These are phyloP conservation scores for Leptobrachium ailaonicum DNA, from an alignment of 2,113 vertebrate species.

Conservation along the genomic window DNA sequence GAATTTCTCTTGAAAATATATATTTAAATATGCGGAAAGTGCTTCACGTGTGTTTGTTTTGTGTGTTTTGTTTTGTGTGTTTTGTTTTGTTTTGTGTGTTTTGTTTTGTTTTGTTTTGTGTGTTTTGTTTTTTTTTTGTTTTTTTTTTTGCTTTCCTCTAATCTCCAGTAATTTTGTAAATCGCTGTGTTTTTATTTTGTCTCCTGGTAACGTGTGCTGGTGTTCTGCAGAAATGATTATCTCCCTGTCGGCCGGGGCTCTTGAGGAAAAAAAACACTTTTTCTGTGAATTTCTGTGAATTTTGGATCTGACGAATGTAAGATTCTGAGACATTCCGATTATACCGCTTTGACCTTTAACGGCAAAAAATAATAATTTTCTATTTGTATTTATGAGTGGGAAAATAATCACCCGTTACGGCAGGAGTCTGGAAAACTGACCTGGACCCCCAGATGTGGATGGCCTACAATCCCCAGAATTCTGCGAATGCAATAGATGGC, in stretches of 20 bases:
- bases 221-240: not conserved
- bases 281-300: not conserved
- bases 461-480: too few relatives aligned
- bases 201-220: not conserved
- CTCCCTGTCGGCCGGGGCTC: not conserved
- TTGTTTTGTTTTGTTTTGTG: not conserved
- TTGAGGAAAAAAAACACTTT: not conserved
- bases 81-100: not conserved
- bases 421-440: too few relatives aligned
- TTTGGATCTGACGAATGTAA: too few relatives aligned
- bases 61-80: not conserved
- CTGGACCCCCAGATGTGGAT: too few relatives aligned
- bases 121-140: too few relatives aligned
- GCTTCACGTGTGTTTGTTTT: not conserved
- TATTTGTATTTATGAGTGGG: too few relatives aligned
- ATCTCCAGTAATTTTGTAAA: conserved; percentile 15
- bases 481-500: too few relatives aligned
- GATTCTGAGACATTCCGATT: too few relatives aligned
- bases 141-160: conserved; percentile 10
- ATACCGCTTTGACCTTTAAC: too few relatives aligned
- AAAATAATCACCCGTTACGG: too few relatives aligned
- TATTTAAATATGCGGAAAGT: not conserved
- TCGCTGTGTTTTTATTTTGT: not conserved
- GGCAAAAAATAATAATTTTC: too few relatives aligned
- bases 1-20: not conserved